Percentiles rank a stretch among this genome's conserved stretches.
These are phyloP conservation scores for Maconellicoccus hirsutus DNA, from an alignment of 1,140 invertebrate species.

Conservation along the genomic window DNA sequence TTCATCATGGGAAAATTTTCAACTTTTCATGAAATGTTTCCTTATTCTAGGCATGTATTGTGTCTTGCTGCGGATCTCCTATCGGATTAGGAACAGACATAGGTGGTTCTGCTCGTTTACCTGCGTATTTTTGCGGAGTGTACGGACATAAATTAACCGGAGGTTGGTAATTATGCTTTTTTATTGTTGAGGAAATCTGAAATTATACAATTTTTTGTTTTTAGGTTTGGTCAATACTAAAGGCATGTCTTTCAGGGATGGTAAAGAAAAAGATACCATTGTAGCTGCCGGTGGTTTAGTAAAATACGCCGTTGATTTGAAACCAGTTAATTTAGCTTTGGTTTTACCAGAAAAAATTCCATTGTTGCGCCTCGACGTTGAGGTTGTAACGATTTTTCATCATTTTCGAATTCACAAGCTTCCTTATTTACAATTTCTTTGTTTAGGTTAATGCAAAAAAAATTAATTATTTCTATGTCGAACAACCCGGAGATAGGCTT, in stretches of 20 bases:
- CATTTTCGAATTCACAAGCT: background rate
- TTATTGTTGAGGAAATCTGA: background rate
- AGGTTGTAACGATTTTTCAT: slow-evolving; percentile 1
- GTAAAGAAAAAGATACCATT: slow-evolving; percentile 46
- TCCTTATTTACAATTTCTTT: background rate
- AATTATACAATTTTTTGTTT: slow-evolving; percentile 3
- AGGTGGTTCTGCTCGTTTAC: slow-evolving; percentile 89
- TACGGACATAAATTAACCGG: slow-evolving; percentile 82
- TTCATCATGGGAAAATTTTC: background rate
- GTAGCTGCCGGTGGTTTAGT: slow-evolving; percentile 65
- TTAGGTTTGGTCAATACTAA: slow-evolving; percentile 36
- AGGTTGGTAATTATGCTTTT: slow-evolving; percentile 39
- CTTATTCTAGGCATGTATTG: slow-evolving; percentile 45
- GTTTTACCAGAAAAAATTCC: slow-evolving; percentile 39
- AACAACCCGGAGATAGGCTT: slow-evolving; percentile 50
- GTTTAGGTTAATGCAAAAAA: slow-evolving; percentile 48
- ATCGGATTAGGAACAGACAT: slow-evolving; percentile 89
- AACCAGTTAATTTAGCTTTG: slow-evolving; percentile 53
- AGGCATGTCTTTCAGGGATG: slow-evolving; percentile 47
- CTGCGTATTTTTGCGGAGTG: slow-evolving; percentile 86
- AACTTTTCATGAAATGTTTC: background rate
- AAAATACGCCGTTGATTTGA: slow-evolving; percentile 60
- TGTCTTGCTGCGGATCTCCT: slow-evolving; percentile 63
- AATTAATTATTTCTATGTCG: slow-evolving; percentile 66
- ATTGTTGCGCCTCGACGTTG: slow-evolving; percentile 33